These are phyloP conservation scores for Urocitellus parryii DNA, from an alignment of 2,113 vertebrate species.

Conservation along the genomic window DNA sequence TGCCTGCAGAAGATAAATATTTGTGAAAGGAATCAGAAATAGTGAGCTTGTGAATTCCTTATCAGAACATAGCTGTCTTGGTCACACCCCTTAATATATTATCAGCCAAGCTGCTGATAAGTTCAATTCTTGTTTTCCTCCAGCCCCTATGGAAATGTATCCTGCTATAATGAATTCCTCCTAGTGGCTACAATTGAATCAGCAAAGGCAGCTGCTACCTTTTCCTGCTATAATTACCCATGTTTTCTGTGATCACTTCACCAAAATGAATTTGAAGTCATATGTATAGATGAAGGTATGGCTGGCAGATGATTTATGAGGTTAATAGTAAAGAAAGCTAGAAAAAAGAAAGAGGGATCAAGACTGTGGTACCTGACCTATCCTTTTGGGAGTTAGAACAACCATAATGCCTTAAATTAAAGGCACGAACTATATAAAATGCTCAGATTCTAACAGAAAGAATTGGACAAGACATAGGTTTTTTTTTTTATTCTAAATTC, in stretches of 20 bases:
- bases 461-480: not conserved
- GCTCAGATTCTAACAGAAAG: not conserved
- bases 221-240: not conserved
- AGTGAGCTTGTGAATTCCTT: not conserved
- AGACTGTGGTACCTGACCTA: not conserved
- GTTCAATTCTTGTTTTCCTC: not conserved
- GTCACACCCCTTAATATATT: not conserved
- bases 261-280: not conserved
- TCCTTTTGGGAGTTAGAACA: not conserved
- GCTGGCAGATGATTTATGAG: not conserved
- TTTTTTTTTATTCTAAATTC: conserved; percentile 35
- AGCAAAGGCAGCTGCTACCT: not conserved
- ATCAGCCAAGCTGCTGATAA: not conserved
- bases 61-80: not conserved
- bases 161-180: not conserved
- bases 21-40: not conserved
- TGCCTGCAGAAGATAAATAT: not conserved
- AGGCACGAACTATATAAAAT: not conserved
- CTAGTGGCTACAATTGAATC: not conserved
- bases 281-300: not conserved
- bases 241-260: not conserved
- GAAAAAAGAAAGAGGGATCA: not conserved
- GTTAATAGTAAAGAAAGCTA: not conserved
- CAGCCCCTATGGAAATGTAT: not conserved
- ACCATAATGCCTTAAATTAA: not conserved